Evolutionary conservation across 2,888 invertebrate genomes (phyloP).

Genomic region (Spicauda simplicius): DNA sequence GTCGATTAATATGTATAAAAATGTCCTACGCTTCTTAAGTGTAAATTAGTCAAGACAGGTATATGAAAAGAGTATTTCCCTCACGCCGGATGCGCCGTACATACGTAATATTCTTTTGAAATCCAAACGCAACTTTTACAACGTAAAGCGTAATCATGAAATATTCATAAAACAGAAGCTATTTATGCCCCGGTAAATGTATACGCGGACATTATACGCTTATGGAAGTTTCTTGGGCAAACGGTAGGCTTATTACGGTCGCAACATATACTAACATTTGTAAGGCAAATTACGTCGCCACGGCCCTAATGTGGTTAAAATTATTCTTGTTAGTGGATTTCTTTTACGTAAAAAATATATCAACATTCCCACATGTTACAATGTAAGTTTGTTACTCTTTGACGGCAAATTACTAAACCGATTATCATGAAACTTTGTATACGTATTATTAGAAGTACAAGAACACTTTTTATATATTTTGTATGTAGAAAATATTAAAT

Average conservation of each 20-base stretch:
- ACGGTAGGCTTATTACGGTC: constrained; percentile 40
- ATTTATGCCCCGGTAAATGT: constrained; percentile 43
- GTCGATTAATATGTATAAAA: background rate
- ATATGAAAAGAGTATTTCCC: background rate
- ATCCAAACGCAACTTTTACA: constrained; percentile 48
- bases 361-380: constrained; percentile 44
- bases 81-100: background rate
- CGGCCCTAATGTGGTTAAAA: constrained; percentile 61
- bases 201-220: constrained; percentile 41
- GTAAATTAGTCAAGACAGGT: constrained; percentile 2
- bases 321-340: constrained; percentile 57
- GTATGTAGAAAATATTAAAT: too few species aligned
- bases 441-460: too few species aligned
- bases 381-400: too few species aligned
- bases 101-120: constrained; percentile 46
- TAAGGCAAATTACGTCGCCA: constrained; percentile 63
- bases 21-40: background rate
- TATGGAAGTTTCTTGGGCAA: constrained; percentile 39
- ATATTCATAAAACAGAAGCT: constrained; percentile 60
- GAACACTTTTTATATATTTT: too few species aligned
- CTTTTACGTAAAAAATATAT: constrained; percentile 46
- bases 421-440: too few species aligned
- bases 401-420: too few species aligned
- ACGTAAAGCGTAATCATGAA: constrained; percentile 49
- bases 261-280: constrained; percentile 57